Base-by-base conservation (phyloP, 2,797 vertebrate species). In the Enteromius viviparus region DNA sequence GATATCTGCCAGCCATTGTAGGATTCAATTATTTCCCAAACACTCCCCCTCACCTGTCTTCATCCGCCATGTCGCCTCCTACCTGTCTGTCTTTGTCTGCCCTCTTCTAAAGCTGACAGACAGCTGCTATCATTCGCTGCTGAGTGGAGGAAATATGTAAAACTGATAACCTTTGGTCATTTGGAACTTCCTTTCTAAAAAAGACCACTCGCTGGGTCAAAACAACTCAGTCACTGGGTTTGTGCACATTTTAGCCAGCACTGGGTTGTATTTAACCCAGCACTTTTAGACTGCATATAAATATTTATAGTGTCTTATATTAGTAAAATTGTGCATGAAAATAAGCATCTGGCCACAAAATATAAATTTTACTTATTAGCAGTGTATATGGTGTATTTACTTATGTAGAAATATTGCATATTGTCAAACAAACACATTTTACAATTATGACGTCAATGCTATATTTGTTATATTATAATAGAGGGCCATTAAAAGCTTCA, bases 1-100 rank as follows among this genome's bases (percentile, higher is more conserved):
- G 94, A 95, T 95, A 95, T 95, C 95, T 94, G 93, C 92, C 92
- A 95, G 91, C 92, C 92, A 93, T 93, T 95, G 94, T 95, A 93
- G 91, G 92, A 93, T 95, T 95, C 93, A 95, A 95, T 95, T 95
- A 95, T 94, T 95, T 87, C 42, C 84, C 83, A 90, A 93, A 89
- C 70, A 85, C 92, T 86, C 90, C 85, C 80, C 85, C 76, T 86
- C 88, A 86, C 86, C 86, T 85, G 84, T 84, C 85, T 80, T 64
- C 72, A 51, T 78, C 34, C 55, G 49, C 80, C 58, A 21, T 21
- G 71, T 70, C 23, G 23, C 83, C 89, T 91, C 87, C 88, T 91
- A 90, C 91, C 89, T 92, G 93, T 91, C 91, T 80, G 64, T 78
- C 80, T 89, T 89, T 86, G 84, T 80, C 72, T 75, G 75, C 68